These are phyloP conservation scores for Dunckerocampus dactyliophorus DNA, from an alignment of 2,113 vertebrate genomes.

Conservation along the genomic window DNA sequence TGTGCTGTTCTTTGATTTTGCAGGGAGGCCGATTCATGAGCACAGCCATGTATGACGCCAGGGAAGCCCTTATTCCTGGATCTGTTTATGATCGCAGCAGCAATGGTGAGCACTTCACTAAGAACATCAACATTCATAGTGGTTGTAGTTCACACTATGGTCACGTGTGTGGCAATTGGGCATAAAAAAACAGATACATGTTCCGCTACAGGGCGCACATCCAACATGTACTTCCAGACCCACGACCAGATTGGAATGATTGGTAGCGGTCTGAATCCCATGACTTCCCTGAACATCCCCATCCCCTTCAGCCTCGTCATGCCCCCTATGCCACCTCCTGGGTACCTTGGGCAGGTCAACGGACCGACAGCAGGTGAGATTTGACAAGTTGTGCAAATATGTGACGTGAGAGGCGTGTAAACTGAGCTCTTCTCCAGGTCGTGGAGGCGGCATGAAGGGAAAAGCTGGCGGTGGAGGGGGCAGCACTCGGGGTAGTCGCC, in stretches of 20 bases:
- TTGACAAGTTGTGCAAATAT: no score
- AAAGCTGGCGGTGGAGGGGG: slow-evolving; percentile 68
- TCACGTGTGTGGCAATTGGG: no score
- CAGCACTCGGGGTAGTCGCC: slow-evolving; percentile 80
- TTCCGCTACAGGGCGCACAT: slow-evolving; percentile 79
- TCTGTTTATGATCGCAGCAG: slow-evolving; percentile 94
- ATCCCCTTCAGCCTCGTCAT: slow-evolving; percentile 97
- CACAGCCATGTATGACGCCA: slow-evolving; percentile 96
- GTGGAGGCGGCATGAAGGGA: slow-evolving; percentile 86
- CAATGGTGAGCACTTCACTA: slow-evolving; percentile 42
- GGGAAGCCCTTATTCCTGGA: slow-evolving; percentile 94
- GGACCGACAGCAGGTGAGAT: slow-evolving; percentile 84
- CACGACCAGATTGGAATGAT: slow-evolving; percentile 99
- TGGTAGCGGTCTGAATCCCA: slow-evolving; percentile 85
- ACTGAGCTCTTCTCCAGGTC: slow-evolving; percentile 70
- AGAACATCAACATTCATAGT: no score
- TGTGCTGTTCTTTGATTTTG: slow-evolving; percentile 11
- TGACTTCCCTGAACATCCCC: slow-evolving; percentile 93
- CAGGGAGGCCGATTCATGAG: slow-evolving; percentile 98
- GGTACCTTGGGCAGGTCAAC: slow-evolving; percentile 91
- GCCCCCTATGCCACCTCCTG: slow-evolving; percentile 93
- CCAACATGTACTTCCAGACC: slow-evolving; percentile 98
- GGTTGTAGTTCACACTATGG: no score
- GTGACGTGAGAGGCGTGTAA: no score
- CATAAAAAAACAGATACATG: neutral